These are phyloP conservation scores for Ceratina japonica DNA, from an alignment of 1,140 invertebrate species.

Conservation along the genomic window DNA sequence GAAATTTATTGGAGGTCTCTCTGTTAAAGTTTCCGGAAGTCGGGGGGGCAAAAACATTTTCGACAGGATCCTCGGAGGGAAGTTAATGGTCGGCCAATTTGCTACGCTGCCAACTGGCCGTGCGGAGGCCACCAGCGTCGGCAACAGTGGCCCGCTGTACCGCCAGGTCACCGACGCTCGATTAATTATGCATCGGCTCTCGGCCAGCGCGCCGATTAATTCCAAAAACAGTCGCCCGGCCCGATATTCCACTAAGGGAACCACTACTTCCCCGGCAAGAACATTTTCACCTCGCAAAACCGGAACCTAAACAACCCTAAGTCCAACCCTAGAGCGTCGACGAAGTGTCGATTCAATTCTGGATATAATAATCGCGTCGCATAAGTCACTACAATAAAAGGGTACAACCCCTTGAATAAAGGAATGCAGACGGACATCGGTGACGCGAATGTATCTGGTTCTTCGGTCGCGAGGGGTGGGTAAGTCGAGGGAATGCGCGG, in stretches of 20 bases:
- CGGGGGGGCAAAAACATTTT: no score
- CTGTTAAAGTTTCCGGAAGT: no score
- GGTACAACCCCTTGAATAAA: neutral
- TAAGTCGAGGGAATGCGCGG: slow-evolving; percentile 31
- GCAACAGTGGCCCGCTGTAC: slow-evolving; percentile 51
- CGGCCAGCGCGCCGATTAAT: slow-evolving; percentile 69
- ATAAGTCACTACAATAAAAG: no score
- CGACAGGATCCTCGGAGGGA: neutral
- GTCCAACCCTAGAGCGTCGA: no score
- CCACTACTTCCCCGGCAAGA: neutral
- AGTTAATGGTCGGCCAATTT: slow-evolving; percentile 35
- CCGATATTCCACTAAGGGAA: neutral
- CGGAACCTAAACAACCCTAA: no score
- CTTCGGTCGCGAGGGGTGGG: neutral
- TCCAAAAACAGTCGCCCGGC: slow-evolving; percentile 66
- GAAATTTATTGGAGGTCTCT: no score
- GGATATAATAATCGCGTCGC: slow-evolving; percentile 12
- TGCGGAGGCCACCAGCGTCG: slow-evolving; percentile 53
- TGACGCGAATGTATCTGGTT: slow-evolving; percentile 5
- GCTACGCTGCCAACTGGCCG: slow-evolving; percentile 34
- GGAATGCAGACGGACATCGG: neutral
- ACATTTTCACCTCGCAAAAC: slow-evolving; percentile 19
- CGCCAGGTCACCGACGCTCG: slow-evolving; percentile 67
- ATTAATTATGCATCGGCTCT: slow-evolving; percentile 74
- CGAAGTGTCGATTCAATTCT: neutral